Percentiles rank a stretch among this genome's conserved stretches.
Conservation (phyloP, 2,113 vertebrate genomes). For the Mirounga angustirostris region DNA sequence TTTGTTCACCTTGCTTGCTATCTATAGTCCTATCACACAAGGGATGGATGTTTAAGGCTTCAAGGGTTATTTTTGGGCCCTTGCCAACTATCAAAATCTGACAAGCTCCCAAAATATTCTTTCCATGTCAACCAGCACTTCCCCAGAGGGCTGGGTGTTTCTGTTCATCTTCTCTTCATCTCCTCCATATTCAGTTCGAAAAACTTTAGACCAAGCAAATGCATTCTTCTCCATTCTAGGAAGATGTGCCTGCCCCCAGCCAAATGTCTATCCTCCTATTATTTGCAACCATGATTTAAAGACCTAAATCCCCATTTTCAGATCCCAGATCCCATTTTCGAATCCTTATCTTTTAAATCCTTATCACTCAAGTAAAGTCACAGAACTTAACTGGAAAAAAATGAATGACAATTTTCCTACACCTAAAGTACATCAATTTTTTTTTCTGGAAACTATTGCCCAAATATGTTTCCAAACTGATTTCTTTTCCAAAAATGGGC, state of each 20-base stretch:
- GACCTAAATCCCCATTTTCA: not conserved
- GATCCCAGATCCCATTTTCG: not conserved
- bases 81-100: not conserved
- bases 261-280: constrained; percentile 2
- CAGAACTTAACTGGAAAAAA: not conserved
- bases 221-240: not conserved
- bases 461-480: not conserved
- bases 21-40: not conserved
- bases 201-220: not conserved
- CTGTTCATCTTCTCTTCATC: not conserved
- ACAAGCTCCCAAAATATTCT: not conserved
- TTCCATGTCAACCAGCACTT: not conserved
- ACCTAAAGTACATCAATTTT: not conserved
- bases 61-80: not conserved
- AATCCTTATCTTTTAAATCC: constrained; percentile 22
- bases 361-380: constrained; percentile 4
- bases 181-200: not conserved
- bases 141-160: not conserved
- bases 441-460: not conserved
- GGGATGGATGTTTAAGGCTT: not conserved
- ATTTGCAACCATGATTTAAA: constrained; percentile 8
- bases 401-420: constrained; percentile 20
- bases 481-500: constrained; percentile 13
- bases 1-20: not conserved
- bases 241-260: not conserved